A percentile compares a stretch with the other conserved stretches of the same genome.
phyloP scores from a whole-genome alignment of 2,113 vertebrate species.

The Oncorhynchus keta region DNA sequence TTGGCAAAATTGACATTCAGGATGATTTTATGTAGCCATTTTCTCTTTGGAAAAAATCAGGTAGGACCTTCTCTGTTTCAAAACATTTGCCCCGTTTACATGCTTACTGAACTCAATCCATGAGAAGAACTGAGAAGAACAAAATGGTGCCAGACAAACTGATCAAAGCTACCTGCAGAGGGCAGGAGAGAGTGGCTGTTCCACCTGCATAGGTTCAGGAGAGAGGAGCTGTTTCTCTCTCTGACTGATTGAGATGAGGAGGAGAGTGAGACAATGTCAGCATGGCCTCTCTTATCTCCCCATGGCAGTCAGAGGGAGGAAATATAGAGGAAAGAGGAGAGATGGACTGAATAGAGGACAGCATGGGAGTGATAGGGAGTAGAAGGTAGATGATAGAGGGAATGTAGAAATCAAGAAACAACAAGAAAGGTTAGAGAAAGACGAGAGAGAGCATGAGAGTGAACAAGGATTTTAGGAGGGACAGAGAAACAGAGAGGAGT shows the following conservation, averaged over 20 bases:
- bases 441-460: too few relatives aligned
- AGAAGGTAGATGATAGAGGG: background rate
- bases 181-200: background rate
- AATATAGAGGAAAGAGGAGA: background rate
- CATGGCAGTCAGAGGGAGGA: background rate
- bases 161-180: background rate
- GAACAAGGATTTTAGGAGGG: too few relatives aligned
- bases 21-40: too few relatives aligned
- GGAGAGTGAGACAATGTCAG: background rate
- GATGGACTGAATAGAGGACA: background rate
- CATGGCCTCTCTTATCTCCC: background rate
- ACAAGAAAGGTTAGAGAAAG: background rate
- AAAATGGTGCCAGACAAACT: too few relatives aligned
- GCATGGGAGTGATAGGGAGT: background rate
- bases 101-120: too few relatives aligned
- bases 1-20: too few relatives aligned
- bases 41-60: too few relatives aligned
- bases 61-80: too few relatives aligned
- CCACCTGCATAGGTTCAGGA: background rate
- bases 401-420: background rate
- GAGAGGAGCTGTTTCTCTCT: background rate
- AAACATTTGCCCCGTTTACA: too few relatives aligned
- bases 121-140: too few relatives aligned
- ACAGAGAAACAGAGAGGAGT: too few relatives aligned
- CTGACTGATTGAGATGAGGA: conserved; percentile 65